These are phyloP conservation scores for Epicauta chinensis DNA, from an alignment of 1,140 invertebrate species.

Conservation along the genomic window DNA sequence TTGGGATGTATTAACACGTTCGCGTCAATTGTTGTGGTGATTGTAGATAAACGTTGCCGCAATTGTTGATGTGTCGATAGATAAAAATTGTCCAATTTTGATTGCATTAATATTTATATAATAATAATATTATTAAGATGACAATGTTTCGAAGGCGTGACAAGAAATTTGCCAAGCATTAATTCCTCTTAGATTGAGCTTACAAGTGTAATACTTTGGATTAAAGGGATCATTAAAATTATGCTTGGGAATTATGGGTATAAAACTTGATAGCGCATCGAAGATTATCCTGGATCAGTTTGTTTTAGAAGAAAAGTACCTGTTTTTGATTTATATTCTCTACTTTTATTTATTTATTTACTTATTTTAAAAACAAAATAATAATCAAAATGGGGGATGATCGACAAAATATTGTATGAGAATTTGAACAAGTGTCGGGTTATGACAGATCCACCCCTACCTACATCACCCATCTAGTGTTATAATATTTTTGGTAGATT, in stretches of 20 bases:
- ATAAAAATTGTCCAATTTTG: no score
- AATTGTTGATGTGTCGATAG: no score
- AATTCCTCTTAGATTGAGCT: constrained; percentile 43
- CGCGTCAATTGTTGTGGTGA: no score
- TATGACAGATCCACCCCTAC: constrained; percentile 22
- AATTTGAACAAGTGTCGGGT: constrained; percentile 30
- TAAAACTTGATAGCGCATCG: constrained; percentile 45
- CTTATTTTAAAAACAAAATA: neutral
- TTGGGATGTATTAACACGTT: no score
- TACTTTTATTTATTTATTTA: neutral
- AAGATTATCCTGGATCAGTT: constrained; percentile 43
- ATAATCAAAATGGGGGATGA: neutral
- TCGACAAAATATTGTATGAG: constrained; percentile 26
- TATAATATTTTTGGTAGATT: constrained; percentile 25
- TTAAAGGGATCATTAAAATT: constrained; percentile 45
- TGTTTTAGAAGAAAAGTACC: constrained; percentile 31
- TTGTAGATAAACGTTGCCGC: no score
- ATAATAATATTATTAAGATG: constrained; percentile 8
- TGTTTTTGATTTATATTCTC: constrained; percentile 24
- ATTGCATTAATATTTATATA: no score
- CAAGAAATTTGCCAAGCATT: constrained; percentile 39
- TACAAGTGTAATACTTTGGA: constrained; percentile 42
- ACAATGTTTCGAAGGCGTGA: constrained; percentile 32
- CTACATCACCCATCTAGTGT: no score
- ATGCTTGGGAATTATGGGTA: constrained; percentile 43